A percentile compares a stretch with the other conserved stretches of the same genome.
phyloP scores from a whole-genome alignment of 1,140 invertebrate genomes.

The Lethocerus indicus region DNA sequence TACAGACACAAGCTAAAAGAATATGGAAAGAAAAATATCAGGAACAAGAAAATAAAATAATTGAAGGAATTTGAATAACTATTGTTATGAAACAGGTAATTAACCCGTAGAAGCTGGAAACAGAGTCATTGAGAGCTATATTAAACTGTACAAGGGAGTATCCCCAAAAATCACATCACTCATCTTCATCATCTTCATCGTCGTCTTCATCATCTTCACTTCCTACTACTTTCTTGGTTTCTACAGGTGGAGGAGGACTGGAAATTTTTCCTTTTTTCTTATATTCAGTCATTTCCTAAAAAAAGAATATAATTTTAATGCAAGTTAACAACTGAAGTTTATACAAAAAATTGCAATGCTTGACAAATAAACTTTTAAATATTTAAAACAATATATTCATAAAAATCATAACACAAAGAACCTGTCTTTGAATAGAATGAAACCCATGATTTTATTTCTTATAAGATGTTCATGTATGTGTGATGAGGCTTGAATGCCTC shows the following conservation, averaged over 20 bases:
- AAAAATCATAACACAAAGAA: slow-evolving; percentile 18
- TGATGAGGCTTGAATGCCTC: background rate
- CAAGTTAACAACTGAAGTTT: background rate
- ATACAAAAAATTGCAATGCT: background rate
- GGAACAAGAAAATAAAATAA: slow-evolving; percentile 1
- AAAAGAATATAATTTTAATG: slow-evolving; percentile 18
- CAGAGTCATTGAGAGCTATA: slow-evolving; percentile 3
- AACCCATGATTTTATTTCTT: background rate
- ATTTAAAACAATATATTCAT: slow-evolving; percentile 12
- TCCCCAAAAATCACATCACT: slow-evolving; percentile 7
- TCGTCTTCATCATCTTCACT: slow-evolving; percentile 38
- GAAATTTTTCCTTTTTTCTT: slow-evolving; percentile 49
- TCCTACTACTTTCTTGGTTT: slow-evolving; percentile 35
- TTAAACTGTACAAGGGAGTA: background rate
- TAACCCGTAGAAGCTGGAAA: slow-evolving; percentile 1
- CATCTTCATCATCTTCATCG: slow-evolving; percentile 23
- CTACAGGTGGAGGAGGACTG: slow-evolving; percentile 26
- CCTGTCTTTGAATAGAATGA: slow-evolving; percentile 13
- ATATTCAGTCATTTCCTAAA: slow-evolving; percentile 60
- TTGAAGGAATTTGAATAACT: slow-evolving; percentile 1
- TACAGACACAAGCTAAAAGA: background rate
- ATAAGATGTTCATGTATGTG: background rate
- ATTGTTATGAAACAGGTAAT: slow-evolving; percentile 7
- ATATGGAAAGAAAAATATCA: background rate
- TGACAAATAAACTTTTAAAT: background rate